These are phyloP conservation scores for Lagorchestes hirsutus DNA, from an alignment of 2,797 vertebrate genomes.

Conservation along the genomic window DNA sequence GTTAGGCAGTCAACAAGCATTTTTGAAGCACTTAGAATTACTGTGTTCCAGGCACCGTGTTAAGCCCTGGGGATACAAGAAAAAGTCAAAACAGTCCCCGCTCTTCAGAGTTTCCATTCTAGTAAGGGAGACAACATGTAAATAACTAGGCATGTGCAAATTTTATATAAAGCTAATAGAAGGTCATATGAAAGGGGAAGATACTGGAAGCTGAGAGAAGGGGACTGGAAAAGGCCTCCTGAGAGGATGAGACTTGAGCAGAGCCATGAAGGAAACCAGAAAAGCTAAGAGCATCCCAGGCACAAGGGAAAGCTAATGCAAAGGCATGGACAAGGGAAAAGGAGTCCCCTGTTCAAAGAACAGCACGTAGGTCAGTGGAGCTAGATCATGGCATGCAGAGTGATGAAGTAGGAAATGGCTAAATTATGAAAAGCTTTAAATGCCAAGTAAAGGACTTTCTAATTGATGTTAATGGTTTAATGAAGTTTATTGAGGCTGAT, in stretches of 20 bases:
- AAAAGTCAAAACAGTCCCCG: background rate
- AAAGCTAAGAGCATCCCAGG: background rate
- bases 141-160: background rate
- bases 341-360: background rate
- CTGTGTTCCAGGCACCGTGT: background rate
- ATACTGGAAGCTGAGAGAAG: background rate
- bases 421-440: no score
- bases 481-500: background rate
- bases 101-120: background rate
- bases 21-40: background rate
- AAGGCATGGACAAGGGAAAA: background rate
- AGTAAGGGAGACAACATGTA: background rate
- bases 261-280: background rate
- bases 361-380: background rate
- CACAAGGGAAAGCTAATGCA: background rate
- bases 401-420: no score
- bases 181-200: background rate
- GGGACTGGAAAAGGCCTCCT: background rate
- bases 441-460: no score
- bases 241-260: background rate
- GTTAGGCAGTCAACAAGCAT: background rate
- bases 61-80: background rate
- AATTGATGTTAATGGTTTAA: no score
- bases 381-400: background rate
- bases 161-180: background rate